Evolutionary conservation across 2,113 vertebrate species (phyloP).

Genomic region (Callospermophilus lateralis): DNA sequence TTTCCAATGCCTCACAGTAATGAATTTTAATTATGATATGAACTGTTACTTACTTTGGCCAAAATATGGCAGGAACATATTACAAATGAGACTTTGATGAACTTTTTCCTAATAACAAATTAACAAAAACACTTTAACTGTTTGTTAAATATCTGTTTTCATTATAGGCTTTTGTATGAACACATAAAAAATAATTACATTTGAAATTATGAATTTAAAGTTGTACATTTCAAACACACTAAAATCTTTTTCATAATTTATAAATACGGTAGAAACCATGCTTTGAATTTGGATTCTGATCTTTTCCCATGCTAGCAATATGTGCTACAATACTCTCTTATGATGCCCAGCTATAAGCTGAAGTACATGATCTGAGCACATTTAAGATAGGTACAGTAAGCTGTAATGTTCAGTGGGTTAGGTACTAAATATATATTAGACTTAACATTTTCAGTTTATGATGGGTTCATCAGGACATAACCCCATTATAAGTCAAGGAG

Average conservation of each 20-base stretch:
- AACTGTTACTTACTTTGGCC: background rate
- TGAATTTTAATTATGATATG: background rate
- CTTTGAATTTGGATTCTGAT: background rate
- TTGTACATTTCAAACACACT: background rate
- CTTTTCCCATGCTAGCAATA: background rate
- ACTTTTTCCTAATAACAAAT: background rate
- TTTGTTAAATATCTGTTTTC: background rate
- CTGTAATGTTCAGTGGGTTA: background rate
- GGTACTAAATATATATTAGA: background rate
- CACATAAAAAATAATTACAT: background rate
- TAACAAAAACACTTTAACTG: background rate
- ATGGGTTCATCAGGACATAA: background rate
- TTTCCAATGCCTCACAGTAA: background rate
- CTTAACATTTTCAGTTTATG: background rate
- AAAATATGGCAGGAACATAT: background rate
- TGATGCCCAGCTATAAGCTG: background rate
- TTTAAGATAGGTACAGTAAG: background rate
- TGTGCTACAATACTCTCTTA: background rate
- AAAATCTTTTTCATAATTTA: background rate
- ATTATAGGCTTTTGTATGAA: background rate
- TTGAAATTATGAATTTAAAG: background rate
- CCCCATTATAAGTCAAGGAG: background rate
- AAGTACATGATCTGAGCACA: background rate
- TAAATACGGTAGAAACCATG: background rate
- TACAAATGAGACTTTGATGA: background rate